phyloP scores from a whole-genome alignment of 2,797 vertebrate species.

The Cossypha dichroa region DNA sequence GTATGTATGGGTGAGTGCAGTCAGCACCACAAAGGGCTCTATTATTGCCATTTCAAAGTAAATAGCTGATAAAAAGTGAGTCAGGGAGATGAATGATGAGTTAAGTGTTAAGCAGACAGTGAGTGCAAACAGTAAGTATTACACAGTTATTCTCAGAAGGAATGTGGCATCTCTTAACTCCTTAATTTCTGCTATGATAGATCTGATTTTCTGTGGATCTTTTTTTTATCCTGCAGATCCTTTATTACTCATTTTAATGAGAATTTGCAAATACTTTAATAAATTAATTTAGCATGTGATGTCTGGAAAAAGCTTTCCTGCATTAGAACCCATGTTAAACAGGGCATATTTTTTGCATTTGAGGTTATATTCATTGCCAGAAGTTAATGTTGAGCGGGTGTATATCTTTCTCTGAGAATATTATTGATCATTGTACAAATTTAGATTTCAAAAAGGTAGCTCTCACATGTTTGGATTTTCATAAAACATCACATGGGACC shows the following conservation, averaged over 20 bases:
- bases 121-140: conserved; percentile 58
- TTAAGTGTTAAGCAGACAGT: conserved; percentile 26
- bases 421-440: neutral
- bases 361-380: neutral
- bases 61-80: conserved; percentile 68
- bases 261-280: neutral
- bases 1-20: conserved; percentile 66
- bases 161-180: conserved; percentile 48
- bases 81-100: conserved; percentile 53
- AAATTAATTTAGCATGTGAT: neutral
- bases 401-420: neutral
- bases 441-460: neutral
- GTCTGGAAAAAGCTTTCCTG: rapidly evolving
- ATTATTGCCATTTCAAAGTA: conserved; percentile 80
- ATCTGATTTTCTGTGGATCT: neutral
- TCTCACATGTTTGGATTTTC: neutral
- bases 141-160: neutral
- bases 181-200: neutral
- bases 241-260: neutral
- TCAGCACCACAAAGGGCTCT: conserved; percentile 76
- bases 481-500: neutral
- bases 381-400: neutral
- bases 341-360: neutral
- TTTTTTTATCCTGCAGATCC: neutral
- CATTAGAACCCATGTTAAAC: neutral